phyloP scores from a whole-genome alignment of 2,888 invertebrate species.

The Torymus auratus region DNA sequence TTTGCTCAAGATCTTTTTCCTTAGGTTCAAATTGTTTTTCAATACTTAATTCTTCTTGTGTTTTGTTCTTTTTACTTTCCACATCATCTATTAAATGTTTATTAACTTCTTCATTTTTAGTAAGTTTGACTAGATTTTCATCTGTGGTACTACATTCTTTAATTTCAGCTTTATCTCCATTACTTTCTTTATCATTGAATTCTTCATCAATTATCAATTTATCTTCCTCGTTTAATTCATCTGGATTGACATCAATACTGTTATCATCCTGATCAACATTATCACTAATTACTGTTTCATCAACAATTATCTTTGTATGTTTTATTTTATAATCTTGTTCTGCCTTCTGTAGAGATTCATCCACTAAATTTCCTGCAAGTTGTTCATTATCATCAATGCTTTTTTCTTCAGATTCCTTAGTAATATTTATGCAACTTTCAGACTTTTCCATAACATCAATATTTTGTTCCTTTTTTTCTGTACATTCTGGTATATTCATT shows the following conservation, averaged over 20 bases:
- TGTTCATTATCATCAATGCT: no score
- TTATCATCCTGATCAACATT: conserved; percentile 25
- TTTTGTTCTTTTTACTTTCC: no score
- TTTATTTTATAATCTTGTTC: not conserved
- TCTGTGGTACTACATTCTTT: conserved; percentile 2
- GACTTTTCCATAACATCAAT: conserved; percentile 9
- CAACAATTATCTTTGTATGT: not conserved
- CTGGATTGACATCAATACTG: conserved; percentile 27
- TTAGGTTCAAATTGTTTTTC: conserved; percentile 16
- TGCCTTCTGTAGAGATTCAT: not conserved
- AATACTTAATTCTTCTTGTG: not conserved
- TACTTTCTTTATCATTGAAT: conserved; percentile 40
- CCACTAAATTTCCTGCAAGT: no score
- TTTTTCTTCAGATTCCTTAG: not conserved
- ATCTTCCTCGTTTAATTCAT: conserved; percentile 49
- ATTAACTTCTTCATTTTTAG: not conserved
- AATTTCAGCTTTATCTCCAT: conserved; percentile 37
- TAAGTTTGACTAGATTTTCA: not conserved
- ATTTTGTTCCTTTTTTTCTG: not conserved
- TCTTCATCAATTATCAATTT: conserved; percentile 52
- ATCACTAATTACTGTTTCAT: not conserved
- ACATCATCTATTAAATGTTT: not conserved
- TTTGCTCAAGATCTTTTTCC: conserved; percentile 2
- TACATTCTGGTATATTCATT: not conserved
- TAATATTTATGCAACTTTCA: not conserved